Percentiles rank a stretch among this genome's conserved stretches.
These are phyloP conservation scores for Drosophila crucigera DNA, from an alignment of 2,888 invertebrate species.

Conservation along the genomic window DNA sequence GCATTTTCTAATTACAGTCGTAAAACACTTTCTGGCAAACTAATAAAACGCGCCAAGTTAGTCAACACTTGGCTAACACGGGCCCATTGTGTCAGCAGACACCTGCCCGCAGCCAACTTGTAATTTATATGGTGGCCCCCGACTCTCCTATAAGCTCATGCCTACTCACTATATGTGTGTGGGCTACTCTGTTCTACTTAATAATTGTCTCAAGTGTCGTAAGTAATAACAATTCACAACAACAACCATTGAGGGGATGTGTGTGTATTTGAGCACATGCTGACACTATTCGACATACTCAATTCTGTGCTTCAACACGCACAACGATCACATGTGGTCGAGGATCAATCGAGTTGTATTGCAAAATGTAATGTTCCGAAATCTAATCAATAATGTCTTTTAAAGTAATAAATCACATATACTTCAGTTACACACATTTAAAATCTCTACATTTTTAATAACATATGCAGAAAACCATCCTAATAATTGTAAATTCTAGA, in stretches of 20 bases:
- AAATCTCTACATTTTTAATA: not conserved
- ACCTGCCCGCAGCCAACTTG: constrained; percentile 11
- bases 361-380: constrained; percentile 9
- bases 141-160: not conserved
- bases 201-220: constrained; percentile 68
- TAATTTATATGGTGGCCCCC: constrained; percentile 23
- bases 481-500: not conserved
- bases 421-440: not conserved
- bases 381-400: not conserved
- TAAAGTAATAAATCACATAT: not conserved
- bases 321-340: constrained; percentile 55
- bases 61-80: constrained; percentile 57
- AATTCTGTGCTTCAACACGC: constrained; percentile 6
- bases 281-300: constrained; percentile 13
- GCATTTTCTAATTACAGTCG: constrained; percentile 74
- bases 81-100: constrained; percentile 29
- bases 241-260: constrained; percentile 2
- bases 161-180: constrained; percentile 8
- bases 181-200: constrained; percentile 59
- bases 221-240: constrained; percentile 52
- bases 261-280: constrained; percentile 7
- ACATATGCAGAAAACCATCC: not conserved
- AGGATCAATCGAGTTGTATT: constrained; percentile 49
- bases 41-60: constrained; percentile 75
- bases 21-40: constrained; percentile 76